phyloP scores from a whole-genome alignment of 2,888 invertebrate genomes.

The Tipula unca region DNA sequence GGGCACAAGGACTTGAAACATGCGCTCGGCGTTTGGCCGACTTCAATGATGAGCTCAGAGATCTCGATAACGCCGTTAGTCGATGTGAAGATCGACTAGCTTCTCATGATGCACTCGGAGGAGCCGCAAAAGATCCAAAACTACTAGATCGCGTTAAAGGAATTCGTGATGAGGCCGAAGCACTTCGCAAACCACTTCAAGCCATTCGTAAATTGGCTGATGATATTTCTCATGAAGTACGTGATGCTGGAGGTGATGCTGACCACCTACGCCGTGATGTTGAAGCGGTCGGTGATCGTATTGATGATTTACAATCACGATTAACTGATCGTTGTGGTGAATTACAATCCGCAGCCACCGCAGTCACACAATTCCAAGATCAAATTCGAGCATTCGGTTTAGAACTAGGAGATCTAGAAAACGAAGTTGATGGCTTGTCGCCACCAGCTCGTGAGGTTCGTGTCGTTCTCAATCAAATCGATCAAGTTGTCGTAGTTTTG shows the following conservation, averaged over 20 bases:
- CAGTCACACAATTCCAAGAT: conserved; percentile 80
- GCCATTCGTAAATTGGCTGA: conserved; percentile 49
- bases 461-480: conserved; percentile 71
- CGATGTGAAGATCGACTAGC: conserved; percentile 81
- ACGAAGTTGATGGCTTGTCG: conserved; percentile 74
- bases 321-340: conserved; percentile 71
- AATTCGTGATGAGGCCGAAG: conserved; percentile 71
- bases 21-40: conserved; percentile 73
- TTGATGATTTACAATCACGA: conserved; percentile 65
- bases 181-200: conserved; percentile 64
- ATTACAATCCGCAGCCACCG: conserved; percentile 77
- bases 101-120: conserved; percentile 55
- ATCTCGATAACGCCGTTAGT: conserved; percentile 74
- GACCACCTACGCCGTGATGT: conserved; percentile 70
- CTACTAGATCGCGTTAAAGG: conserved; percentile 76
- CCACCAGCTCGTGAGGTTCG: conserved; percentile 84
- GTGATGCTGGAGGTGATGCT: conserved; percentile 67
- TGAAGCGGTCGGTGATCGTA: conserved; percentile 63
- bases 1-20: conserved; percentile 54
- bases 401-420: conserved; percentile 71
- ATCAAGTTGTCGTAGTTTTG: conserved; percentile 63
- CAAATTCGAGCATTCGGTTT: conserved; percentile 70
- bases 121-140: conserved; percentile 73
- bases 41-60: conserved; percentile 75
- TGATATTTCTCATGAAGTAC: conserved; percentile 67